Base-by-base conservation (phyloP, 2,113 vertebrate genomes). In the Chionodraco myersi region DNA sequence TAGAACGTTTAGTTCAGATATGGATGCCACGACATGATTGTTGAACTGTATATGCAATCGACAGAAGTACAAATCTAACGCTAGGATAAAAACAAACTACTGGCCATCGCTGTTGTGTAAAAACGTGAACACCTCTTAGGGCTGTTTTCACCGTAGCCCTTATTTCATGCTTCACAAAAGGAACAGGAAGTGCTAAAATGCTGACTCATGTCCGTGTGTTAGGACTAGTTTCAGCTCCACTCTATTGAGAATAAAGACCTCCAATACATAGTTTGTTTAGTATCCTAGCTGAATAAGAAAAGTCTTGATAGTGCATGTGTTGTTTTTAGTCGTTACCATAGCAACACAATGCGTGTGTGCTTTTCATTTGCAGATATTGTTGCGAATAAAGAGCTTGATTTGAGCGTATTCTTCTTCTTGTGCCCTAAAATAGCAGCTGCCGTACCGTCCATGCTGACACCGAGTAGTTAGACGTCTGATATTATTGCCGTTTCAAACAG, bases 401-500 rank as follows among this genome's bases (percentile, higher is more conserved):
- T 26, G 2, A 30, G 30, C 30, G 4, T 30, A 4, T 4, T 30
- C 30, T 30, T 76, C 5, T 14, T 18, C 2, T 30, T 49, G 16
- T 8, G 52, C 54, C 11, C 23, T 45, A 45, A 26, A 47, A 51
- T 64, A 53, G 41, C 23, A 51, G 60, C 58, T 18, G 44, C 54
- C 47, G 47, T 15, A 85, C 66, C n/a, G 1, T 16, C 53, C 56
- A 30, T 18, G 18, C 21, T 68, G 66, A 73, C 57, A 59, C 51
- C 34, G n/a, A 16, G 51, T 48, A 34, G 41, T 84, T 61, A 60
- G 65, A 30, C 44, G 12, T 56, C 8, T 61, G 10, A 80, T 59
- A 62, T 53, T 36, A 63, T 64, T 61, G 67, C 47, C 16, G 2
- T 51, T 70, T 54, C 63, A 60, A 82, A 73, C 77, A 73, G 34